A percentile compares a stretch with the other conserved stretches of the same genome.
Conservation (phyloP, 2,888 invertebrate genomes). For the Malthinus flaveolus region DNA sequence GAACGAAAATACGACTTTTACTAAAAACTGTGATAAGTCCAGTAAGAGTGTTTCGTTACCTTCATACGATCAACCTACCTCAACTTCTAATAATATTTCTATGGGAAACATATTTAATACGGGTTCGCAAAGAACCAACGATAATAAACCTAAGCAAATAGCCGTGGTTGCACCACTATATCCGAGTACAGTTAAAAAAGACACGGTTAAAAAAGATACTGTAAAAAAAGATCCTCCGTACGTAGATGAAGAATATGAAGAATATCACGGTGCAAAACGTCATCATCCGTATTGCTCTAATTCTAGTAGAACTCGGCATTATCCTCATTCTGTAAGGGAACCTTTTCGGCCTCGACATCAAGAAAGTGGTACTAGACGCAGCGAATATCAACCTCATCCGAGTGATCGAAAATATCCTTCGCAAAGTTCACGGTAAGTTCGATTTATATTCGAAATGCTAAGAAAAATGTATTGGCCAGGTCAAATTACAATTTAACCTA, state of each 20-base stretch:
- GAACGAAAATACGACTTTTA: slow-evolving; percentile 1
- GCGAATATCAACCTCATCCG: slow-evolving; percentile 15
- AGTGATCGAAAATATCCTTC: slow-evolving; percentile 14
- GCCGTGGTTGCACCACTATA: slow-evolving; percentile 22
- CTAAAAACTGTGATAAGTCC: neutral
- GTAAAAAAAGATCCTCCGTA: slow-evolving; percentile 1
- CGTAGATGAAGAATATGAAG: too few relatives aligned
- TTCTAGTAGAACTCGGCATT: neutral
- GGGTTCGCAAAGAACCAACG: neutral
- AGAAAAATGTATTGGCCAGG: too few relatives aligned
- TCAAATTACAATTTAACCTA: too few relatives aligned
- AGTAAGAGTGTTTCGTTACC: neutral
- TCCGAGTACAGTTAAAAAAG: slow-evolving; percentile 9
- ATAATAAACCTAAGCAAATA: slow-evolving; percentile 6
- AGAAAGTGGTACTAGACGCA: slow-evolving; percentile 7
- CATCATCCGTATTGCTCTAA: slow-evolving; percentile 11
- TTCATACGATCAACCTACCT: neutral
- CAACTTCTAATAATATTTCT: neutral
- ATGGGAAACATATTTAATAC: slow-evolving; percentile 2
- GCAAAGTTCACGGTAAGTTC: slow-evolving; percentile 5
- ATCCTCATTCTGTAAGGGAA: slow-evolving; percentile 1
- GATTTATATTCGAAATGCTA: neutral
- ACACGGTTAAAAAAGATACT: too few relatives aligned
- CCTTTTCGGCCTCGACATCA: slow-evolving; percentile 13
- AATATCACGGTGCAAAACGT: slow-evolving; percentile 7